Conservation (phyloP, 2,113 vertebrate genomes). For the Gnathonemus echidnorhynchus region DNA sequence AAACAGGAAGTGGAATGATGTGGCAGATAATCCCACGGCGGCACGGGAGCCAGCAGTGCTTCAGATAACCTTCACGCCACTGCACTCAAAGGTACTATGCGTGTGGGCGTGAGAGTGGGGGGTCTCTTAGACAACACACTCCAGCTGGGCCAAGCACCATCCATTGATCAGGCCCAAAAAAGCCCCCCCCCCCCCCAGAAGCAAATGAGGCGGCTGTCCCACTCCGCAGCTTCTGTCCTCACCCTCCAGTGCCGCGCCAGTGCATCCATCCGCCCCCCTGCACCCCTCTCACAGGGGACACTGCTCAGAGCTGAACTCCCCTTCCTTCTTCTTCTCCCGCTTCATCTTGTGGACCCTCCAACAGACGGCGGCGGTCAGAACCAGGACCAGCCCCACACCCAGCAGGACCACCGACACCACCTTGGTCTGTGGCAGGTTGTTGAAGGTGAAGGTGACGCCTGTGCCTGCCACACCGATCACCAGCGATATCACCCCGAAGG, state of each 20-base stretch:
- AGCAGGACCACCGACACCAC: conserved; percentile 75
- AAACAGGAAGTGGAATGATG: conserved; percentile 38
- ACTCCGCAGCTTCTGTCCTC: neutral
- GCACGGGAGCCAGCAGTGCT: neutral
- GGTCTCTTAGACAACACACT: neutral
- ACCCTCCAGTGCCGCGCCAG: conserved; percentile 6
- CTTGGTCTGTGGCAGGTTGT: conserved; percentile 78
- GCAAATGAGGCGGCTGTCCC: neutral
- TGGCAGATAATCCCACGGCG: conserved; percentile 25
- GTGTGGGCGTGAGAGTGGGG: neutral
- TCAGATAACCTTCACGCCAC: conserved; percentile 34
- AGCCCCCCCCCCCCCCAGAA: neutral
- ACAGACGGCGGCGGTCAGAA: conserved; percentile 71
- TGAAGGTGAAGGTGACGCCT: conserved; percentile 81
- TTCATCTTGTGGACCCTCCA: conserved; percentile 72
- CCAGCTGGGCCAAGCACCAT: neutral
- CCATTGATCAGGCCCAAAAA: neutral
- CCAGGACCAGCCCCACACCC: conserved; percentile 63
- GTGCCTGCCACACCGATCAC: conserved; percentile 76
- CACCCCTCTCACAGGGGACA: conserved; percentile 64
- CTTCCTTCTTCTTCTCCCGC: conserved; percentile 63
- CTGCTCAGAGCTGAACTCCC: conserved; percentile 65
- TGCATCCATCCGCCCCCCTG: conserved; percentile 26
- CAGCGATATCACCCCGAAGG: conserved; percentile 80
- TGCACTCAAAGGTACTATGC: neutral